These are phyloP conservation scores for Mus spicilegus DNA, from an alignment of 2,113 vertebrate species.

Conservation along the genomic window DNA sequence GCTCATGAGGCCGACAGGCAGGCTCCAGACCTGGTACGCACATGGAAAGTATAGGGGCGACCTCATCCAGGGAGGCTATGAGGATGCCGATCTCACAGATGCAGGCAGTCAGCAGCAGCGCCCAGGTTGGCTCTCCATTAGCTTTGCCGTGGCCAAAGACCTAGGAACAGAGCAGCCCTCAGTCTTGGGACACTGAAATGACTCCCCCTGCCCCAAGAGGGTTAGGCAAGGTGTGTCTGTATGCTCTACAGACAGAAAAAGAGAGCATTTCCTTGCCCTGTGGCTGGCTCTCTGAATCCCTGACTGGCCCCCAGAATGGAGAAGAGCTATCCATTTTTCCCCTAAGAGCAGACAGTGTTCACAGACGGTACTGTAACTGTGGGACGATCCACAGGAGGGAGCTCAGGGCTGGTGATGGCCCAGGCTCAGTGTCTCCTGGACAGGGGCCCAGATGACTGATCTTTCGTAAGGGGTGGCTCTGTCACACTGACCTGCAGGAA, in stretches of 20 bases:
- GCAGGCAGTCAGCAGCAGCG: constrained; percentile 95
- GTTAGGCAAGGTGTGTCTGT: not conserved
- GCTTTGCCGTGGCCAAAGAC: constrained; percentile 98
- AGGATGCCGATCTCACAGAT: constrained; percentile 99
- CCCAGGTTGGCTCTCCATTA: constrained; percentile 98
- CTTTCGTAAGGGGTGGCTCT: too few relatives aligned
- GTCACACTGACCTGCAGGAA: constrained; percentile 93
- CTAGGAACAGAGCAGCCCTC: constrained; percentile 82
- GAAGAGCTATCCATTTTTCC: not conserved
- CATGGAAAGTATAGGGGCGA: constrained; percentile 99
- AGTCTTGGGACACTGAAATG: not conserved
- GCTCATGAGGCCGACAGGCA: not conserved
- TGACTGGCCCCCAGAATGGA: not conserved
- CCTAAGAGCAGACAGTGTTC: constrained; percentile 23
- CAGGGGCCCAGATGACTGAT: not conserved
- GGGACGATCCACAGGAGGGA: not conserved
- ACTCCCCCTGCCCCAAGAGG: not conserved
- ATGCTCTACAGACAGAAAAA: not conserved
- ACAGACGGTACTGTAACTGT: not conserved
- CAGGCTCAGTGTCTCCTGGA: not conserved
- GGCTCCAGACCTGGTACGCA: constrained; percentile 59
- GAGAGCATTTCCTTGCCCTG: not conserved
- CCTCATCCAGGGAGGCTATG: constrained; percentile 96
- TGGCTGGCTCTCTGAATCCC: not conserved
- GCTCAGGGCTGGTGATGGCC: not conserved